Percentiles rank a stretch among this genome's conserved stretches.
These are phyloP conservation scores for Gymnosoma rotundatum DNA, from an alignment of 2,888 invertebrate species.

Conservation along the genomic window DNA sequence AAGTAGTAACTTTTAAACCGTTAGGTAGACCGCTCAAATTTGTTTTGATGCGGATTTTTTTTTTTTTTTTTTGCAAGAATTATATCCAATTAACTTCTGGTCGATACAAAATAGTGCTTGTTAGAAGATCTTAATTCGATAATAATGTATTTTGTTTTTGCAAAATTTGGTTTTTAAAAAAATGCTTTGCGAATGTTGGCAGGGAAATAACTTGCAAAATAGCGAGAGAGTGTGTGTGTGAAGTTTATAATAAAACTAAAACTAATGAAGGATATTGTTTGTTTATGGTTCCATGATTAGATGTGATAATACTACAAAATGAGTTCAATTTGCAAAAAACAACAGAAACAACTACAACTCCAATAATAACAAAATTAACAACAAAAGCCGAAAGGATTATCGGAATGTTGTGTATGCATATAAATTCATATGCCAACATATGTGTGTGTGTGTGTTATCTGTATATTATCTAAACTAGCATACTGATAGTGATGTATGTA, in stretches of 20 bases:
- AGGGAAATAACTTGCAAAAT: no score
- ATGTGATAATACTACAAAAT: conserved; percentile 70
- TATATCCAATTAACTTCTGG: no score
- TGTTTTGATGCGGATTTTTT: no score
- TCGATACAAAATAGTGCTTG: no score
- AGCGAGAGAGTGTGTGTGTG: neutral
- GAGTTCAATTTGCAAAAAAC: conserved; percentile 62
- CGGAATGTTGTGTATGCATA: conserved; percentile 31
- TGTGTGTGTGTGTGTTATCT: neutral
- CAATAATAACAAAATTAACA: conserved; percentile 60
- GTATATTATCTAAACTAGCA: conserved; percentile 11
- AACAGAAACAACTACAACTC: conserved; percentile 30
- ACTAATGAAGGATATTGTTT: conserved; percentile 70
- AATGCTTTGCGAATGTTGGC: no score
- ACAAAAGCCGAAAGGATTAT: conserved; percentile 53
- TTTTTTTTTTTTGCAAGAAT: no score
- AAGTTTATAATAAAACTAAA: conserved; percentile 42
- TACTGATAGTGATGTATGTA: neutral
- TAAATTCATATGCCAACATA: conserved; percentile 8
- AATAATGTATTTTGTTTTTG: no score
- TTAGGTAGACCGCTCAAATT: no score
- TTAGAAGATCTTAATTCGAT: no score
- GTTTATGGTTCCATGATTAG: conserved; percentile 66
- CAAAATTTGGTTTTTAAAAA: no score
- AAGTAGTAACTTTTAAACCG: no score